phyloP scores from a whole-genome alignment of 2,797 vertebrate genomes.

The Coendou prehensilis region DNA sequence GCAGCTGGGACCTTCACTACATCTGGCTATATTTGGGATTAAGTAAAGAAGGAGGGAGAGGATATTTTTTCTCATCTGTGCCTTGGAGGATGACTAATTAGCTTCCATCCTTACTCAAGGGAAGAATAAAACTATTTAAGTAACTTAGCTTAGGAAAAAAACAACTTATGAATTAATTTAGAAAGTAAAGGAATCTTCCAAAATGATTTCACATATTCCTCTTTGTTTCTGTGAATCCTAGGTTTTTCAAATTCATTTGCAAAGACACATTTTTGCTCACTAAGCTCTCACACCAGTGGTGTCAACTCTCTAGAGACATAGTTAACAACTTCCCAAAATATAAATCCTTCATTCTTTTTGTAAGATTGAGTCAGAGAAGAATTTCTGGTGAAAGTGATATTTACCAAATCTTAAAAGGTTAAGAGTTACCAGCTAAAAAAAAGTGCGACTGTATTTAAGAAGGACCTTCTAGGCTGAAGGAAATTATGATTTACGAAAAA shows the following conservation, averaged over 20 bases:
- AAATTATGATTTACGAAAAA: background rate
- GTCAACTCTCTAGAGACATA: conserved; percentile 33
- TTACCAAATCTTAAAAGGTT: background rate
- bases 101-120: conserved; percentile 71
- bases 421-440: background rate
- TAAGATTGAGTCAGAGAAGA: background rate
- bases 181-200: conserved; percentile 71
- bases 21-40: conserved; percentile 75
- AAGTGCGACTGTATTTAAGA: background rate
- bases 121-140: conserved; percentile 80
- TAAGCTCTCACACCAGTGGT: conserved; percentile 56
- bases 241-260: conserved; percentile 59
- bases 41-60: conserved; percentile 67
- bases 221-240: conserved; percentile 65
- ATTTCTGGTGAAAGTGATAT: conserved; percentile 18
- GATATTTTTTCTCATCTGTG: conserved; percentile 76
- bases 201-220: conserved; percentile 72
- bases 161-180: conserved; percentile 82
- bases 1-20: conserved; percentile 71
- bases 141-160: conserved; percentile 74
- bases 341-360: background rate
- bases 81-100: conserved; percentile 79
- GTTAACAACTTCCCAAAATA: conserved; percentile 56
- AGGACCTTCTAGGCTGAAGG: background rate
- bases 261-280: conserved; percentile 48